Conservation (phyloP, 2,113 vertebrate genomes). For the Scatophagus argus region DNA sequence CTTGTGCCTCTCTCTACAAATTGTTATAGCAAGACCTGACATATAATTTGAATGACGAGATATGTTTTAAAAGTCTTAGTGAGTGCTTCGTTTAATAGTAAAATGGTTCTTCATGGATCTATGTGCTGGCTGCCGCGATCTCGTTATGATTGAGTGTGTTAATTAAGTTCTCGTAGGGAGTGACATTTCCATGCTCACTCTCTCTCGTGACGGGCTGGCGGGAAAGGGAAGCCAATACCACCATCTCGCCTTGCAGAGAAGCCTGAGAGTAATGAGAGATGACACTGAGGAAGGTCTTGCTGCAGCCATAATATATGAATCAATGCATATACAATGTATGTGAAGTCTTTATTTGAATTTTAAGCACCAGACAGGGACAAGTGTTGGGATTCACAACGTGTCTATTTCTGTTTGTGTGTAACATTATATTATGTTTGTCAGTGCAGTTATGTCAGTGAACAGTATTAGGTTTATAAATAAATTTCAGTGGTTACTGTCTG, state of each 20-base stretch:
- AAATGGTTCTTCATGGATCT: slow-evolving; percentile 50
- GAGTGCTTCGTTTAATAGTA: slow-evolving; percentile 39
- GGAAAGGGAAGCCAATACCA: slow-evolving; percentile 34
- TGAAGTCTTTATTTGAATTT: slow-evolving; percentile 22
- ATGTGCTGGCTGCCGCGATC: slow-evolving; percentile 24
- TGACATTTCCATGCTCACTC: slow-evolving; percentile 64
- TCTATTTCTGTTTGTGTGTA: neutral
- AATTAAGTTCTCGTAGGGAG: slow-evolving; percentile 73
- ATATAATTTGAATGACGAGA: slow-evolving; percentile 45
- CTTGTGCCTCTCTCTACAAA: slow-evolving; percentile 25
- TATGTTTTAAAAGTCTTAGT: slow-evolving; percentile 26
- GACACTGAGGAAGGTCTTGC: slow-evolving; percentile 39
- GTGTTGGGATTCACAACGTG: neutral
- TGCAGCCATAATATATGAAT: slow-evolving; percentile 32
- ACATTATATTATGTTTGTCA: neutral
- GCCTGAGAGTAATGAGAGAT: slow-evolving; percentile 48
- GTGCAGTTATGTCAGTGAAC: neutral
- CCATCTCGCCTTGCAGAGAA: slow-evolving; percentile 12
- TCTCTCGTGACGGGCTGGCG: slow-evolving; percentile 27
- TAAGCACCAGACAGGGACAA: neutral
- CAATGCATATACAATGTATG: slow-evolving; percentile 13
- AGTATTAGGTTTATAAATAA: neutral
- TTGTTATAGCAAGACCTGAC: slow-evolving; percentile 34
- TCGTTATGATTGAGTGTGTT: slow-evolving; percentile 67
- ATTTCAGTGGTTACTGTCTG: neutral